phyloP scores from a whole-genome alignment of 2,888 invertebrate species.

The Spialia ferax region DNA sequence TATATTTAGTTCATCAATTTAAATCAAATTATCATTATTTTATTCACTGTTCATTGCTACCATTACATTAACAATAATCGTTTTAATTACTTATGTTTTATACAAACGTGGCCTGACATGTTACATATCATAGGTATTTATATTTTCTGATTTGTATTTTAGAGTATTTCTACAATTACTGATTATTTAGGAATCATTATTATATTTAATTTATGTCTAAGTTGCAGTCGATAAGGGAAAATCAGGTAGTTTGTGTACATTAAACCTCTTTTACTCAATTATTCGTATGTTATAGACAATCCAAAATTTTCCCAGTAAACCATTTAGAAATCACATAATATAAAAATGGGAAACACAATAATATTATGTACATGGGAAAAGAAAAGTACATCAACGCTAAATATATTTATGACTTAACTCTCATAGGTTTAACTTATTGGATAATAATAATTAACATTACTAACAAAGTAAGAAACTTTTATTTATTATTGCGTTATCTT shows the following conservation, averaged over 20 bases:
- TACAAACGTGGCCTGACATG: conserved; percentile 34
- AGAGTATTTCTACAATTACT: conserved; percentile 31
- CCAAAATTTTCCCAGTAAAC: conserved; percentile 20
- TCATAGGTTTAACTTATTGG: too few relatives aligned
- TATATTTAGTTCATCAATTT: conserved; percentile 54
- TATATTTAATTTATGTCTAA: conserved; percentile 26
- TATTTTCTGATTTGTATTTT: conserved; percentile 42
- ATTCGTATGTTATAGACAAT: conserved; percentile 8
- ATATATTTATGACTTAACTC: too few relatives aligned
- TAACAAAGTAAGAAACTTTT: background rate
- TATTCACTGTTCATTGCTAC: conserved; percentile 13
- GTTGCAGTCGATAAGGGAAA: conserved; percentile 28
- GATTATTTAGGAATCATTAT: conserved; percentile 29
- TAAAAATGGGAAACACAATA: background rate
- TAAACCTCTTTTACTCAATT: background rate
- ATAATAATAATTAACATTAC: background rate
- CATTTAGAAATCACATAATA: conserved; percentile 25
- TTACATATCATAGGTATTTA: conserved; percentile 46
- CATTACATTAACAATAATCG: conserved; percentile 18
- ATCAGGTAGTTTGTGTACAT: background rate
- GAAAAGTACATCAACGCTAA: too few relatives aligned
- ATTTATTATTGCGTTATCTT: conserved; percentile 40
- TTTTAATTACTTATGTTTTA: conserved; percentile 18
- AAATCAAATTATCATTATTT: conserved; percentile 46
- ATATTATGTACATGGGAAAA: too few relatives aligned